These are phyloP conservation scores for Drosophila yooni DNA, from an alignment of 2,888 invertebrate genomes.

Conservation along the genomic window DNA sequence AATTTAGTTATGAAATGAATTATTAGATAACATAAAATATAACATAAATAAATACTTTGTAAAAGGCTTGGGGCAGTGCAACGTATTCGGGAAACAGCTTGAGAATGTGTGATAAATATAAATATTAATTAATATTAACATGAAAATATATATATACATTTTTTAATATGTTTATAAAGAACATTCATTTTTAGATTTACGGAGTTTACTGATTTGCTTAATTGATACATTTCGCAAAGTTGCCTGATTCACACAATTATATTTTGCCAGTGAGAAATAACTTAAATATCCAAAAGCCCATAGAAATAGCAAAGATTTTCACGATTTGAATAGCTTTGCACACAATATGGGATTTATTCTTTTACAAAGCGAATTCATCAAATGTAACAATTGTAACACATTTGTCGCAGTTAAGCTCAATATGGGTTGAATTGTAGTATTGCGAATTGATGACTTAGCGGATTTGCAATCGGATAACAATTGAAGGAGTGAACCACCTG, in stretches of 20 bases:
- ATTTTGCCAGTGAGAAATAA: background rate
- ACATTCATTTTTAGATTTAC: background rate
- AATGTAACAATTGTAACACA: background rate
- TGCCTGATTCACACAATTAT: background rate
- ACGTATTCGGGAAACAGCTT: background rate
- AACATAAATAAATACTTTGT: background rate
- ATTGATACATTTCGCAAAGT: background rate
- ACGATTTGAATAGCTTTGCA: background rate
- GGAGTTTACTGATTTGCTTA: background rate
- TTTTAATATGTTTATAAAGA: no score
- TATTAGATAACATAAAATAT: background rate
- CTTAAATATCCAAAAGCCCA: background rate
- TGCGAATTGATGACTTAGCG: constrained; percentile 24
- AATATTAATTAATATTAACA: background rate
- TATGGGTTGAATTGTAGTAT: constrained; percentile 17
- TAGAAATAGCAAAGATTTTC: background rate
- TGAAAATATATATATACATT: background rate
- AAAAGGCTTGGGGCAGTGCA: rapidly evolving
- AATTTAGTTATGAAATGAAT: background rate
- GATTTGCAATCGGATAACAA: constrained; percentile 21
- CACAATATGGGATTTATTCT: background rate
- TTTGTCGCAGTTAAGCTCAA: constrained; percentile 8
- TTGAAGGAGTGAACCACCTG: constrained; percentile 4
- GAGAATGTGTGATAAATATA: background rate
- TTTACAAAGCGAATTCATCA: background rate